Conservation (phyloP, 2,888 invertebrate genomes). For the Cyclophora albipunctata region DNA sequence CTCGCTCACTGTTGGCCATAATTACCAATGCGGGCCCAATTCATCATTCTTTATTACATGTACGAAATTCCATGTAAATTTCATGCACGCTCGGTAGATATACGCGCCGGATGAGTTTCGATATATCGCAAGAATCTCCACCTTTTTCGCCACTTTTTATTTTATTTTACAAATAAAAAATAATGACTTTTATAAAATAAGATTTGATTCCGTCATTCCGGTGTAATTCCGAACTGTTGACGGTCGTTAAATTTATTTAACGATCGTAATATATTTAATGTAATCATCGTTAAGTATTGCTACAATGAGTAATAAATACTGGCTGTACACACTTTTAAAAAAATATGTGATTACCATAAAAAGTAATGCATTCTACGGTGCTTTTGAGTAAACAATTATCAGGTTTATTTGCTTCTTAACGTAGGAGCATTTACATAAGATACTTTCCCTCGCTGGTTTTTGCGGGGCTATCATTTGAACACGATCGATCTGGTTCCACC, state of each 20-base stretch:
- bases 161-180: constrained; percentile 16
- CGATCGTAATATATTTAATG: neutral
- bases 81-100: constrained; percentile 49
- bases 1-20: constrained; percentile 60
- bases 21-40: constrained; percentile 71
- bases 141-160: constrained; percentile 30
- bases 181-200: constrained; percentile 10
- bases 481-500: no score
- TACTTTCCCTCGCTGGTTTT: no score
- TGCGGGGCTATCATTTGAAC: no score
- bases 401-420: no score
- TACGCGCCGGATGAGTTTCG: constrained; percentile 52
- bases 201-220: neutral
- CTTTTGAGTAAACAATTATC: no score
- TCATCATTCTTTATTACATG: constrained; percentile 74
- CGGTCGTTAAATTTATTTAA: neutral
- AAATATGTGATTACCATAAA: no score
- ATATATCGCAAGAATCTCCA: constrained; percentile 55
- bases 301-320: no score
- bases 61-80: constrained; percentile 73
- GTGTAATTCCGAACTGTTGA: neutral
- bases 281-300: no score
- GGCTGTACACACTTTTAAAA: no score
- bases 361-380: no score
- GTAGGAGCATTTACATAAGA: no score